Base-by-base conservation (phyloP, 2,113 vertebrate species). In the Polypterus bichir region DNA sequence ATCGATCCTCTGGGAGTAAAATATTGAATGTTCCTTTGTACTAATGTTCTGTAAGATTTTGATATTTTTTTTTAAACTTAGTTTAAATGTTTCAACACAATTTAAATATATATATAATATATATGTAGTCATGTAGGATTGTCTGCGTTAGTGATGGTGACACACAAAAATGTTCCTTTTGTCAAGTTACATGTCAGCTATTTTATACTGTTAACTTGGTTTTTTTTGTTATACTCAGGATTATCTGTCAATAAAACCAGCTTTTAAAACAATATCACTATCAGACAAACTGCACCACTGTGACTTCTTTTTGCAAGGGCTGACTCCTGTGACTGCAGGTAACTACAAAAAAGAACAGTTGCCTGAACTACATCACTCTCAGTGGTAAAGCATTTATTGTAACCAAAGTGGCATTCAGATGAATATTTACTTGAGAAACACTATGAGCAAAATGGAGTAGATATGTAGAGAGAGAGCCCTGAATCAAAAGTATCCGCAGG, bases 11-110 rank as follows among this genome's bases (percentile, higher is more conserved):
- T 68, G 75, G 68, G 69, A 77, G 70, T 5, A 59, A 63, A 79
- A 77, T 86, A 86, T 82, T 78, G 87, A 92, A 92, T 91, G 91
- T 91, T 90, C 69, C 88, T 93, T 92, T 92, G 83, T 89, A 91
- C 74, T 83, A 78, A 83, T 76, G 79, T 86, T 69, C 84, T 82
- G 80, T 83, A 82, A 75, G 56, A 66, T 64, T 61, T 65, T 59
- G 44, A 61, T 63, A 54, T 59, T 63, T 59, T 61, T 66, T 60
- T 82, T 75, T 27, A 27, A 27, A 27, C 27, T 27, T 27, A 27
- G 68, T 62, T 63, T 52, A 80, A 66, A 73, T 58, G 69, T 70
- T 60, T 65, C 52, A 51, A 51, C 6, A 7, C 54, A 61, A 70
- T 73, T 71, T 70, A 69, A 73, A 66, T 73, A 77, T 70, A 79